phyloP scores from a whole-genome alignment of 30 jellyfish, hydroid and myxozoan species.

The Aurelia coerulea region DNA sequence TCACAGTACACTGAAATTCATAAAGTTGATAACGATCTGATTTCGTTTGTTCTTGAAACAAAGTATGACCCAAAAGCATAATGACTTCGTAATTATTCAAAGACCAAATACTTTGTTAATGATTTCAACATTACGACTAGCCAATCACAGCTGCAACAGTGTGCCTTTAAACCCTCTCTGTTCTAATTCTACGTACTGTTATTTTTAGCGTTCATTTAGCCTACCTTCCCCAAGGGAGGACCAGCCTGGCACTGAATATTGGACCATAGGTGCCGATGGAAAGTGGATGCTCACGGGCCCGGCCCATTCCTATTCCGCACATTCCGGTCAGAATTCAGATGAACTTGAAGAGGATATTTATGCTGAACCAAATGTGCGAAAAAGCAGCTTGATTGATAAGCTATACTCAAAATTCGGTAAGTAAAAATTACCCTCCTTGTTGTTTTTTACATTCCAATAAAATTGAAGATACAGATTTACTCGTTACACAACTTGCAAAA shows the following conservation, averaged over 20 bases:
- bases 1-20: no score
- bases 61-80: no score
- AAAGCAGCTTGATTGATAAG: conserved; percentile 3
- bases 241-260: not conserved
- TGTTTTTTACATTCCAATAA: not conserved
- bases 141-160: no score
- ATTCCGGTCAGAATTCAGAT: not conserved
- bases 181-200: not conserved
- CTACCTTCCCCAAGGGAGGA: not conserved
- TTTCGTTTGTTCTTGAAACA: no score
- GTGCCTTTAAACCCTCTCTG: no score
- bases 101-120: no score
- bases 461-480: no score
- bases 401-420: conserved; percentile 39
- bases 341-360: conserved; percentile 18
- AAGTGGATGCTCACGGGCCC: conserved; percentile 4
- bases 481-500: no score
- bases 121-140: no score
- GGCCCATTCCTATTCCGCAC: conserved; percentile 21
- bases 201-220: not conserved
- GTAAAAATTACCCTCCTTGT: not conserved
- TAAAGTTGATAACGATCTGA: no score
- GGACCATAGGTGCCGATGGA: conserved; percentile 29
- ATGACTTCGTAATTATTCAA: no score
- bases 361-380: conserved; percentile 40